phyloP scores from a whole-genome alignment of 2,888 invertebrate genomes.

The Scaptomyza flava region DNA sequence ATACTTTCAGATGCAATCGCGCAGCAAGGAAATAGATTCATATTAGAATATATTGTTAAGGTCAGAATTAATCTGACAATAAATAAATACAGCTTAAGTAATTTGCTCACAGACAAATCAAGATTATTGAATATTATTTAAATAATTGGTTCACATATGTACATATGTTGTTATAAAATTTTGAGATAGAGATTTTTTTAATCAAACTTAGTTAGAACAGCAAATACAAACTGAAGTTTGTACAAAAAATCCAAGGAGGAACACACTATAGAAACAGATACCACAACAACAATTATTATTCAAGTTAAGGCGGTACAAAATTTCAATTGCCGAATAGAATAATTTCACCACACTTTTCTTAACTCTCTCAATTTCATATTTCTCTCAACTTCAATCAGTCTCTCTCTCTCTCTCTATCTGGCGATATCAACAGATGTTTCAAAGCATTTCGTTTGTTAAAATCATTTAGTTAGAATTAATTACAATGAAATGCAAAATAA shows the following conservation, averaged over 20 bases:
- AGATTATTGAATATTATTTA: not conserved
- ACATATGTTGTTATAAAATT: not conserved
- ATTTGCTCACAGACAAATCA: not conserved
- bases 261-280: not conserved
- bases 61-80: not conserved
- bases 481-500: constrained; percentile 1
- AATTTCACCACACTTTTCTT: constrained; percentile 19
- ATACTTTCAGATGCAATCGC: not conserved
- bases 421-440: constrained; percentile 50
- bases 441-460: constrained; percentile 5
- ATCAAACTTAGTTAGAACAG: not conserved
- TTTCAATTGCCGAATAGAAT: not conserved
- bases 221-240: not conserved
- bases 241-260: not conserved
- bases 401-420: not conserved
- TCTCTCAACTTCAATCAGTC: not conserved
- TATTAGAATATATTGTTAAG: not conserved
- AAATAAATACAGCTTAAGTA: not conserved
- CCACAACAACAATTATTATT: not conserved
- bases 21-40: not conserved
- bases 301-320: not conserved
- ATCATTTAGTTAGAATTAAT: constrained; percentile 6
- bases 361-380: not conserved
- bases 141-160: not conserved
- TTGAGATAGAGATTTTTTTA: not conserved